Conservation (phyloP, 2,888 invertebrate species). For the Orchestes rusci region DNA sequence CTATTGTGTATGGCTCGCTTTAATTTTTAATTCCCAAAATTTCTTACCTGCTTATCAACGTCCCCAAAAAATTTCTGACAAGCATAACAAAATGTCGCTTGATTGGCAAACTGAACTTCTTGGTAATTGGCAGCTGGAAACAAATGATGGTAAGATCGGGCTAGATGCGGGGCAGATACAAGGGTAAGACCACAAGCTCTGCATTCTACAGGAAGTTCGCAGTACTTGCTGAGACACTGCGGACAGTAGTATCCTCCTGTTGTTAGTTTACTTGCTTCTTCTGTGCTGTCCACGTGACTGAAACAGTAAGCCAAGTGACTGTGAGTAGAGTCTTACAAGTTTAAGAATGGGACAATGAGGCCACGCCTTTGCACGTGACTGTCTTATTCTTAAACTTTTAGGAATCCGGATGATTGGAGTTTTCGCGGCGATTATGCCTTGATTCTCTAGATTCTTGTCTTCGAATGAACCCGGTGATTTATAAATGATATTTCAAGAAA, state of each 20-base stretch:
- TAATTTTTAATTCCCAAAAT: no score
- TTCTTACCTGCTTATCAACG: constrained; percentile 65
- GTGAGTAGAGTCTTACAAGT: no score
- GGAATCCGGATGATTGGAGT: no score
- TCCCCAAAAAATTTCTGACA: constrained; percentile 64
- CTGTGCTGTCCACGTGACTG: constrained; percentile 75
- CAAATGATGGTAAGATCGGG: constrained; percentile 94
- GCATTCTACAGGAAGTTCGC: constrained; percentile 96
- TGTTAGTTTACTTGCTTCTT: constrained; percentile 59
- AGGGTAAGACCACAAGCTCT: constrained; percentile 90
- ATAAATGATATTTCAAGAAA: no score
- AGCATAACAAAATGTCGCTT: constrained; percentile 60
- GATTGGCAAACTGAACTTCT: constrained; percentile 60
- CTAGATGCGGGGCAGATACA: constrained; percentile 96
- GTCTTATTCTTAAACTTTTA: no score
- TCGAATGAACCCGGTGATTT: no score
- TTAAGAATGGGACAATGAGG: no score
- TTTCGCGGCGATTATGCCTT: no score
- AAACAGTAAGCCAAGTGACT: no score
- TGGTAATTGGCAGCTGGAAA: constrained; percentile 85
- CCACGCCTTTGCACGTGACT: no score
- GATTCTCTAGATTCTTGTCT: no score
- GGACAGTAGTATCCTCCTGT: constrained; percentile 82
- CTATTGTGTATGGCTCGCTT: no score
- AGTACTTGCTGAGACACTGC: constrained; percentile 97